Evolutionary conservation across 2,113 vertebrate species (phyloP).

Genomic region (Triplophysa siluroides): DNA sequence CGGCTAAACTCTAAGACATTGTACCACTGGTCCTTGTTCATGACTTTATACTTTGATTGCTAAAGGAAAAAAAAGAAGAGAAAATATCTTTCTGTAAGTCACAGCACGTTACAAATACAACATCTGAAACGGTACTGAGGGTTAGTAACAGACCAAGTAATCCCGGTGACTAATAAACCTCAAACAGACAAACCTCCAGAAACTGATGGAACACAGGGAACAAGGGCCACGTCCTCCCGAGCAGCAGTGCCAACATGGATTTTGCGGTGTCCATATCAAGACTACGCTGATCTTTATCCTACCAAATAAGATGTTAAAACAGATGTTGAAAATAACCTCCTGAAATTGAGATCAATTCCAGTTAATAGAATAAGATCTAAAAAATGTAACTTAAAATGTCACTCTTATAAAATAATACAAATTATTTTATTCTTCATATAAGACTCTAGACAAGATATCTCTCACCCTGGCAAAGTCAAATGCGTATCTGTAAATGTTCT

Average conservation of each 20-base stretch:
- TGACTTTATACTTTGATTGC: constrained; percentile 96
- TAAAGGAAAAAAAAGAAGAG: constrained; percentile 56
- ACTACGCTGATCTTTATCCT: constrained; percentile 96
- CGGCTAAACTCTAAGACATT: constrained; percentile 97
- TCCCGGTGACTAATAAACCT: too few relatives aligned
- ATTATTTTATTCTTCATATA: background rate
- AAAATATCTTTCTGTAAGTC: background rate
- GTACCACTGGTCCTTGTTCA: constrained; percentile 99
- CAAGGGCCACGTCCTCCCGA: constrained; percentile 91
- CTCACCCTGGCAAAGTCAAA: constrained; percentile 97
- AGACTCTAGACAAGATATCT: background rate
- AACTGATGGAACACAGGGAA: constrained; percentile 94
- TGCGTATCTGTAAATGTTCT: constrained; percentile 98
- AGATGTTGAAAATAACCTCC: background rate
- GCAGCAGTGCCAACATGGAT: constrained; percentile 90
- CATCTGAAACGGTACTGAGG: too few relatives aligned
- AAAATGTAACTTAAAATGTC: background rate
- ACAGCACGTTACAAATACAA: background rate
- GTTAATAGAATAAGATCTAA: background rate
- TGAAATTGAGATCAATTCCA: background rate
- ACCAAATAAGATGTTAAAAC: background rate
- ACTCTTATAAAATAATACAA: too few relatives aligned
- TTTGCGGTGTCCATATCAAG: constrained; percentile 96
- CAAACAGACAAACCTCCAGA: constrained; percentile 86
- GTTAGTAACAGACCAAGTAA: too few relatives aligned